phyloP scores from a whole-genome alignment of 2,797 vertebrate genomes.

The Pangasius larnaudii region DNA sequence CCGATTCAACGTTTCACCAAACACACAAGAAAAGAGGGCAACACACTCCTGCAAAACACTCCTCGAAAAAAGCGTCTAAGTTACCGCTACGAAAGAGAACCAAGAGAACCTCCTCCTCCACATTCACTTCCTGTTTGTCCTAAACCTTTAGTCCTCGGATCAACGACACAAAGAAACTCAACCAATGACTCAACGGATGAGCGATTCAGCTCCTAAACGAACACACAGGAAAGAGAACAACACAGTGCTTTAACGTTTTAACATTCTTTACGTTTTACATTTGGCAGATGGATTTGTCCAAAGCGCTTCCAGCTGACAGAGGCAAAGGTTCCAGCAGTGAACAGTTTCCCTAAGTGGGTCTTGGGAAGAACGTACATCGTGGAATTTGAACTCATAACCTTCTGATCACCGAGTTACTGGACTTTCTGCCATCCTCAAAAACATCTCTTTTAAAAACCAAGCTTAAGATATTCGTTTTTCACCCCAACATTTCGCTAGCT shows the following conservation, averaged over 20 bases:
- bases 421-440: background rate
- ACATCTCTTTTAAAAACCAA: background rate
- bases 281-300: background rate
- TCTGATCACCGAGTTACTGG: background rate
- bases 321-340: background rate
- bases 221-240: constrained; percentile 11
- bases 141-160: constrained; percentile 4
- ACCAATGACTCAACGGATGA: background rate
- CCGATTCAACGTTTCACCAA: constrained; percentile 3
- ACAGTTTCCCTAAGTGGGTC: background rate
- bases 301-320: background rate
- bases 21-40: background rate
- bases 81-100: constrained; percentile 15
- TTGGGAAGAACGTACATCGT: background rate
- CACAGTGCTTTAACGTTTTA: background rate
- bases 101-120: constrained; percentile 20
- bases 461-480: background rate
- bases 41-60: background rate
- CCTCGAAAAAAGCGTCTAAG: background rate
- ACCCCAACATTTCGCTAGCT: background rate
- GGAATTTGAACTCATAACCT: background rate
- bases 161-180: constrained; percentile 16
- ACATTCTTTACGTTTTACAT: background rate
- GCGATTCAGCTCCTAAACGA: background rate
- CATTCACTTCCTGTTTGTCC: constrained; percentile 19